phyloP scores from a whole-genome alignment of 1,140 invertebrate species.

The Musca vetustissima region DNA sequence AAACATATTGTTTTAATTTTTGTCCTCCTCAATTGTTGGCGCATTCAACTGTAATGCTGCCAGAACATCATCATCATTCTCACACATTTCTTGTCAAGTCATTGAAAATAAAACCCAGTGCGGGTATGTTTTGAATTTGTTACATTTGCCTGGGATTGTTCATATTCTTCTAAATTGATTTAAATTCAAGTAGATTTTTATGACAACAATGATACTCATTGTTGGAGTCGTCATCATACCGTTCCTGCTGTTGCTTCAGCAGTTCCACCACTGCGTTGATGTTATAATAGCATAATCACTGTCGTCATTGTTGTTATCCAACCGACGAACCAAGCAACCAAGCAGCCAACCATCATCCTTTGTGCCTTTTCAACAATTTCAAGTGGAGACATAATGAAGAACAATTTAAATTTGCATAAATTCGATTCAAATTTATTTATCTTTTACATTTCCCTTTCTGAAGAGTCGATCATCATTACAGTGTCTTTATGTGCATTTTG shows the following conservation, averaged over 20 bases:
- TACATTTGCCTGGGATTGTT: conserved; percentile 10
- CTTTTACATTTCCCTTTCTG: no score
- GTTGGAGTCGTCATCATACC: background rate
- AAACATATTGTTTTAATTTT: no score
- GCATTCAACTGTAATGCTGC: no score
- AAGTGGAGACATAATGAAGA: conserved; percentile 15
- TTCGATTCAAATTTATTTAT: conserved; percentile 5
- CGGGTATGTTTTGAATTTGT: background rate
- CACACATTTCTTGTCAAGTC: no score
- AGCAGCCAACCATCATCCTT: background rate
- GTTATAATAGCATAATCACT: background rate
- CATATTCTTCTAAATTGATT: conserved; percentile 24
- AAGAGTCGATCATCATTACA: no score
- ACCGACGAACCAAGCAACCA: no score
- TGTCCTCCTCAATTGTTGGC: no score
- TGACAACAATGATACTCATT: conserved; percentile 20
- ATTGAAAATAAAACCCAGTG: no score
- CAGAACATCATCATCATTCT: no score
- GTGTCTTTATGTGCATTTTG: no score
- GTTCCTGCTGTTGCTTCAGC: background rate
- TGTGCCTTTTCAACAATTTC: background rate
- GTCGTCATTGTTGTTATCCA: no score
- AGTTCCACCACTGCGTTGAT: background rate
- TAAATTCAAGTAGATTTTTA: conserved; percentile 22
- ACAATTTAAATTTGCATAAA: conserved; percentile 25